Base-by-base conservation (phyloP, 2,888 invertebrate species). In the Synanthedon myopaeformis region DNA sequence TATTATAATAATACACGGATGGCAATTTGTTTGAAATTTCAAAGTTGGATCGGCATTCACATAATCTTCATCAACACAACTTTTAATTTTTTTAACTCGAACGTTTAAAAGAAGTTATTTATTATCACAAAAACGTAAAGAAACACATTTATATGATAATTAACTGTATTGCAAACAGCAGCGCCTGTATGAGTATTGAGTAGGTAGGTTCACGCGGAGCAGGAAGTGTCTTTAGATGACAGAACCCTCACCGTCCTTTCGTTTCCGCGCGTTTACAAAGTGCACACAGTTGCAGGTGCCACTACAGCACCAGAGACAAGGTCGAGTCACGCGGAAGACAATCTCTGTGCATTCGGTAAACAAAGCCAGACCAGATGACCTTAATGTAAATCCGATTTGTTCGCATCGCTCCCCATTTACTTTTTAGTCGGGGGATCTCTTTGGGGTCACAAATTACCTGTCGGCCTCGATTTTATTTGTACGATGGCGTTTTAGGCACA, bases 271-370 rank as follows among this genome's bases (percentile, higher is more conserved):
- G 59, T 45, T 35, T 8, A 35, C 35, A 35, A 12, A 45, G 45
- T 45, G 45, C 45, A 45, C 19, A 17, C 49, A 12, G 49, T 17
- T 12, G 49, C 49, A 49, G 49, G 49, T 19, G 49, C 49, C 65
- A 59, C 66, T 66, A 66, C 67, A 66, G 63, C 63, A 60, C 61
- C 54, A 65, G 60, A 67, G 59, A 61, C 79, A 82, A 86, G 86
- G 86, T 65, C 78, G 69, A 66, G 56, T 64, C 66, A 82, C 69
- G 66, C 86, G 86, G 86, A 87, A 86, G 79, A 83, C 86, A 86
- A 79, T 86, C 86, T 79, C 84, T 79, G 66, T 69, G 64, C 70
- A 73, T 64, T 71, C 65, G 66, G 61, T 63, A 62, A 68, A 73
- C 71, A 73, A 74, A 74, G 69, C 69, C 35, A 8, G 14, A 74